Percentiles rank a stretch among this genome's conserved stretches.
Conservation (phyloP, 2,113 vertebrate genomes). For the Rousettus leschenaultii region DNA sequence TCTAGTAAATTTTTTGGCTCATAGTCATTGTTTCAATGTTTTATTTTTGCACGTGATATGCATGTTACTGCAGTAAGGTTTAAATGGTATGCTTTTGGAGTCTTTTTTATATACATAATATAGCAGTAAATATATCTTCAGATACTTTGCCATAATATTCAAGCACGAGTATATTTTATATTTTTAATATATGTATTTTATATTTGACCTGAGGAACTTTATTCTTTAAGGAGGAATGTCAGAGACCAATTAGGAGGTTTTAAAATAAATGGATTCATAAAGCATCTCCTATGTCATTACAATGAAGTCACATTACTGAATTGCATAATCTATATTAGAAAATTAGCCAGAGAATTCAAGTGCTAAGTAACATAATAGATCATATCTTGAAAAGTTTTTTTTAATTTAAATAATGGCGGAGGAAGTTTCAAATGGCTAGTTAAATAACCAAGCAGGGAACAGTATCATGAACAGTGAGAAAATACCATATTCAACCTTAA, state of each 20-base stretch:
- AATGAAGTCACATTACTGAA: background rate
- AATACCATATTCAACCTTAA: background rate
- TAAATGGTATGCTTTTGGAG: background rate
- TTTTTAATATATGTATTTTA: background rate
- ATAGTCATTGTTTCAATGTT: background rate
- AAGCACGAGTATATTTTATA: background rate
- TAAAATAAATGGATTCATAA: slow-evolving; percentile 11
- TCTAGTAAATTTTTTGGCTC: background rate
- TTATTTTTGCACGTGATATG: background rate
- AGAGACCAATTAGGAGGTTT: background rate
- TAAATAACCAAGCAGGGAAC: background rate
- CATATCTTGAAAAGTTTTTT: background rate
- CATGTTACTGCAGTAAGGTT: background rate
- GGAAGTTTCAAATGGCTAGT: background rate
- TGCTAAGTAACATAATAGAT: background rate
- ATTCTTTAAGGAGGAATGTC: background rate
- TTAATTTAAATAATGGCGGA: background rate
- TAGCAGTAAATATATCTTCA: background rate
- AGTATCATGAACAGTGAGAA: background rate
- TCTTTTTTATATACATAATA: background rate
- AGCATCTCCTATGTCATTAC: background rate
- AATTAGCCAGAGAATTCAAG: background rate
- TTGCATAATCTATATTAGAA: background rate
- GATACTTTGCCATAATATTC: background rate
- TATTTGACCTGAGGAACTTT: background rate